Base-by-base conservation (phyloP, 2,797 vertebrate species). In the Ctenochaetus hawaiiensis region DNA sequence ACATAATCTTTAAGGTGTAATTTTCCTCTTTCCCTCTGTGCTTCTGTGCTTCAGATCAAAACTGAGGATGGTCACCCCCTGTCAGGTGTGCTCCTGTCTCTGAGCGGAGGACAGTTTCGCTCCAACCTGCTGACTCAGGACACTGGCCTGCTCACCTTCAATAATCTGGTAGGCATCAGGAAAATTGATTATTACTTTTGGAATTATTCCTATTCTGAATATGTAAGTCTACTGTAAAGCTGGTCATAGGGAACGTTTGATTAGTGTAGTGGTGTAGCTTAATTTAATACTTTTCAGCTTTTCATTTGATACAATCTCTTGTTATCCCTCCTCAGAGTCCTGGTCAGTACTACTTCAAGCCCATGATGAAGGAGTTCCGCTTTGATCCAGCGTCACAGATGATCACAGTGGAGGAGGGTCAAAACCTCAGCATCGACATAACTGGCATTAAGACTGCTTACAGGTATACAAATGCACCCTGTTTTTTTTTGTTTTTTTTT, bases 321-420 rank as follows among this genome's bases (percentile, higher is more conserved):
- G 23, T 48, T 16, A 13, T 62, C 30, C 13, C n/a, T 51, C 52
- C 67, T 53, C 92, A 99, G 98, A 99, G 97, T 87, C 98, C 98
- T 6, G 98, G 98, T 45, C 97, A 99, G 89, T 99, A 98, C 85
- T 99, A 99, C 88, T 99, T 99, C 90, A 99, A 99, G 76, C 98
- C 98, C 48, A 99, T 99, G 98, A 99, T 99, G 98, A 99, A 99
- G 73, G 98, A 99, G 73, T 99, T 98, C 84, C 97, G 98, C 54
- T 99, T 99, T 69, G 97, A 99, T 75, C 98, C 98, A 0, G 95
- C 97, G 0, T 98, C 98, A 37, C 98, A 99, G 83, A 99, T 99
- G 98, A 99, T 99, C 41, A 96, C 97, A 51, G 96, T 99, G 52
- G 97, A 98, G 74, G 98, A 99, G 89, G 98, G 98, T 16, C 96